These are phyloP conservation scores for Idaea straminata DNA, from an alignment of 2,888 invertebrate species.

Conservation along the genomic window DNA sequence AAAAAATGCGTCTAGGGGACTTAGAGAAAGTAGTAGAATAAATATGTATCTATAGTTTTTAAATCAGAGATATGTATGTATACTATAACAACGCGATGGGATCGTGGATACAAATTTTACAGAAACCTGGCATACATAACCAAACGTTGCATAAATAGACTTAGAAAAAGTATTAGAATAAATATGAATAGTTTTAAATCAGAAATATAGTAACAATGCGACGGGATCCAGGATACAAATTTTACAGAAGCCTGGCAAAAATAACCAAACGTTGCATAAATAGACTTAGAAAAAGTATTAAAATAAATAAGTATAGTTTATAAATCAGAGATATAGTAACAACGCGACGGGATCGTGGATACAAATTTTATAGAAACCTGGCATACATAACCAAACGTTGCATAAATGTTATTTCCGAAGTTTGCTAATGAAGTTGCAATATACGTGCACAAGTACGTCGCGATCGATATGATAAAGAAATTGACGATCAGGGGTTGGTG, in stretches of 20 bases:
- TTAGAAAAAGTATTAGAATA: too few species aligned
- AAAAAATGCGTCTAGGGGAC: too few species aligned
- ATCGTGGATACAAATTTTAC: not conserved
- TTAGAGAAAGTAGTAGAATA: too few species aligned
- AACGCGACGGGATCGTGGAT: not conserved
- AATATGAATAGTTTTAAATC: not conserved
- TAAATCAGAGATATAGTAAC: not conserved
- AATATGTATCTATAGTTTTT: not conserved
- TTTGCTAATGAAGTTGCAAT: conserved; percentile 9
- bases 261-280: conserved; percentile 4
- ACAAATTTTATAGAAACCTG: not conserved
- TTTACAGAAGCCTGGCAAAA: not conserved
- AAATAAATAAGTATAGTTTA: not conserved
- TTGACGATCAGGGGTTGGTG: conserved; percentile 37
- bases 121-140: not conserved
- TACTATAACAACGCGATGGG: not conserved
- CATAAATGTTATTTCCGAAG: conserved; percentile 1
- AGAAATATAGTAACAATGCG: not conserved
- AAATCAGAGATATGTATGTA: not conserved
- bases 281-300: too few species aligned
- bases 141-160: conserved; percentile 4
- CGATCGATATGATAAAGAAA: conserved; percentile 35
- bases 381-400: not conserved
- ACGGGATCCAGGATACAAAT: not conserved
- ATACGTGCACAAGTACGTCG: conserved; percentile 13